Conservation (phyloP, 2,113 vertebrate genomes). For the Xenopus laevis region DNA sequence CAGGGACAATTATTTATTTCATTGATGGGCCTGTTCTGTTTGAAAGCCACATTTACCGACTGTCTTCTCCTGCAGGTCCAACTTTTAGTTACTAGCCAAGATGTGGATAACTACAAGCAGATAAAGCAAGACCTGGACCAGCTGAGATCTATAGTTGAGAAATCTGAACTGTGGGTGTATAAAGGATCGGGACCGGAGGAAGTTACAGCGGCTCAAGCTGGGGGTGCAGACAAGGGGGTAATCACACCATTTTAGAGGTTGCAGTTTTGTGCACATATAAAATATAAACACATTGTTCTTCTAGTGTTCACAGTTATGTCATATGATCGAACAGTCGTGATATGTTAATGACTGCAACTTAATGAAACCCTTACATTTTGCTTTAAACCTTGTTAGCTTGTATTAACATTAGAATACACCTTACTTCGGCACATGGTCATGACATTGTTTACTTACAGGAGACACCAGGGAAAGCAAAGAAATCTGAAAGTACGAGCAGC, state of each 20-base stretch:
- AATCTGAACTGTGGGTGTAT: constrained; percentile 98
- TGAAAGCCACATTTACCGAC: neutral
- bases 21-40: neutral
- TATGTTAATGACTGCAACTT: too few species aligned
- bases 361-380: too few species aligned
- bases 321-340: too few species aligned
- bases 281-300: too few species aligned
- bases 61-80: constrained; percentile 73
- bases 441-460: constrained; percentile 16
- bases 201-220: constrained; percentile 72
- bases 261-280: neutral
- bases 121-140: constrained; percentile 96
- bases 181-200: constrained; percentile 93
- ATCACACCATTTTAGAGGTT: too few species aligned
- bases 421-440: neutral
- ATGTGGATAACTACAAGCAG: constrained; percentile 98
- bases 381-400: too few species aligned
- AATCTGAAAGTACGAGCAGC: constrained; percentile 87
- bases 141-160: constrained; percentile 94
- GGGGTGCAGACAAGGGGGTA: constrained; percentile 73
- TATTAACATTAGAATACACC: too few species aligned
- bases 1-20: constrained; percentile 4
- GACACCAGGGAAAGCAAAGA: constrained; percentile 72
- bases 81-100: constrained; percentile 94
- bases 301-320: too few species aligned